Evolutionary conservation across 2,797 vertebrate species (phyloP).

Genomic region (Anabacerthia variegaticeps): DNA sequence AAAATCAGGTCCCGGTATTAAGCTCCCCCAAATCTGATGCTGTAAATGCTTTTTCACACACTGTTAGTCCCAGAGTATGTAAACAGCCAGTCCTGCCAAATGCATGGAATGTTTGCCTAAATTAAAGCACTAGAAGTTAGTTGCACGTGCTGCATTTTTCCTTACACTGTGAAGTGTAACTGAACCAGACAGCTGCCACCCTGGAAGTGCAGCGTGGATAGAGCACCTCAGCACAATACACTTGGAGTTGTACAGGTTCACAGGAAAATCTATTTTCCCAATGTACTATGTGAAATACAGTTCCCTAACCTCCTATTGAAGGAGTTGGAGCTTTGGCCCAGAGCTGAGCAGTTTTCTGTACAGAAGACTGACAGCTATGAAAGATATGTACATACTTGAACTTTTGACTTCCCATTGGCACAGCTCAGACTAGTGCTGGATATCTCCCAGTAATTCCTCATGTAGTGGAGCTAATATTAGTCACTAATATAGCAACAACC

Average conservation of each 20-base stretch:
- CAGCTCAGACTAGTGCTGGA: constrained; percentile 28
- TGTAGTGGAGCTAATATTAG: constrained; percentile 24
- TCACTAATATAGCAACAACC: not conserved
- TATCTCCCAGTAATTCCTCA: constrained; percentile 42
- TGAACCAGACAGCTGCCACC: not conserved
- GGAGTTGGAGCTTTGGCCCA: not conserved
- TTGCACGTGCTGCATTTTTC: not conserved
- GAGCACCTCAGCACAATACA: not conserved
- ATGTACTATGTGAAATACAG: not conserved
- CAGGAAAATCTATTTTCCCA: not conserved
- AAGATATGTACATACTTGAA: constrained; percentile 30
- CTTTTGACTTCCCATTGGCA: constrained; percentile 60
- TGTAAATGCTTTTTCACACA: not conserved
- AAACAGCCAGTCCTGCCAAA: not conserved
- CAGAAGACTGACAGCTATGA: constrained; percentile 21
- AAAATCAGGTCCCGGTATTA: not conserved
- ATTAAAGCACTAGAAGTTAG: not conserved
- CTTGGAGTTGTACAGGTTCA: not conserved
- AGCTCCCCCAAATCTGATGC: not conserved
- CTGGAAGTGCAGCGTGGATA: not conserved
- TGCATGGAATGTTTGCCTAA: not conserved
- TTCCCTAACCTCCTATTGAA: not conserved
- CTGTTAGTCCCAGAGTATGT: not conserved
- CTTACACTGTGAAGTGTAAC: not conserved
- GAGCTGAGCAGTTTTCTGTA: not conserved